Evolutionary conservation across 1,140 invertebrate species (phyloP).

Genomic region (Anthonomus grandis): DNA sequence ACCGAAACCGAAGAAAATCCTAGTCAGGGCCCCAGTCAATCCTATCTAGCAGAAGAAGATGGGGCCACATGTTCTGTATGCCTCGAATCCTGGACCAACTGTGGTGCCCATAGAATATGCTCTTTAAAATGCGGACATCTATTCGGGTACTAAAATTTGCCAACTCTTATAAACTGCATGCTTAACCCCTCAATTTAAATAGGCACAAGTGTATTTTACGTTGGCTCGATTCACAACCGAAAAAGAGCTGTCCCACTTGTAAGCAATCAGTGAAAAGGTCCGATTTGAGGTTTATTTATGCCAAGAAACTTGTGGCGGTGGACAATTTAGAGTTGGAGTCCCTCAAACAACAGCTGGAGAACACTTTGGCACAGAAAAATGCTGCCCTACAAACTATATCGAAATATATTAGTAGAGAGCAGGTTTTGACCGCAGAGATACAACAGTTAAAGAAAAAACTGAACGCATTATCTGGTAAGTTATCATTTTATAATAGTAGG

Average conservation of each 20-base stretch:
- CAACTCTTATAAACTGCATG: neutral
- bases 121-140: conserved; percentile 87
- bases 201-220: conserved; percentile 77
- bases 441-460: conserved; percentile 39
- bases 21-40: neutral
- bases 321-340: conserved; percentile 54
- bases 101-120: conserved; percentile 78
- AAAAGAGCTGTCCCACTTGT: conserved; percentile 77
- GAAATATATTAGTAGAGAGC: conserved; percentile 43
- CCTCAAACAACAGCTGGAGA: conserved; percentile 54
- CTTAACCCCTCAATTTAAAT: conserved; percentile 70
- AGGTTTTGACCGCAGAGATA: conserved; percentile 39
- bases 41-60: conserved; percentile 56
- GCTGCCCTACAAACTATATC: conserved; percentile 50
- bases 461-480: conserved; percentile 42
- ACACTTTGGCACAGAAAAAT: conserved; percentile 48
- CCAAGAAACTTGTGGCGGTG: conserved; percentile 51
- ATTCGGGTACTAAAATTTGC: conserved; percentile 62
- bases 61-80: conserved; percentile 82
- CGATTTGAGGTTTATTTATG: conserved; percentile 72
- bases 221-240: conserved; percentile 62
- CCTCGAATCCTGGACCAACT: conserved; percentile 79
- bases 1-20: neutral
- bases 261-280: conserved; percentile 64
- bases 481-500: too few species aligned